phyloP scores from a whole-genome alignment of 2,888 invertebrate genomes.

The Nomada ruficornis region DNA sequence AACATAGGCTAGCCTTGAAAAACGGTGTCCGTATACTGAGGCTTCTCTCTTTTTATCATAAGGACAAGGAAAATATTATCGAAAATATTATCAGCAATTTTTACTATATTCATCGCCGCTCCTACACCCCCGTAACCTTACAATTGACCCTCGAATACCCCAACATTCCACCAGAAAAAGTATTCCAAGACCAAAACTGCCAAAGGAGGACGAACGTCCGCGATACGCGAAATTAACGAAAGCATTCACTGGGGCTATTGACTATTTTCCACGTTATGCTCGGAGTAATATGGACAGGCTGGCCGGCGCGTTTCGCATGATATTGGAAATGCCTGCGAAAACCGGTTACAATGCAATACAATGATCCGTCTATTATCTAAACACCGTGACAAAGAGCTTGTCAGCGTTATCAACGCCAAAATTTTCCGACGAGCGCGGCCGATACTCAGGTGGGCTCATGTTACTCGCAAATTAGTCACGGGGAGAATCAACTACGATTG shows the following conservation, averaged over 20 bases:
- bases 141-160: too few species aligned
- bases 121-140: too few species aligned
- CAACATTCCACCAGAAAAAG: background rate
- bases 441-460: conserved; percentile 49
- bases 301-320: conserved; percentile 35
- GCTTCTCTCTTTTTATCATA: too few species aligned
- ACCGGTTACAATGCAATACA: conserved; percentile 63
- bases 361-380: conserved; percentile 67
- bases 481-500: conserved; percentile 36
- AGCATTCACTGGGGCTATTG: background rate
- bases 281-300: conserved; percentile 18
- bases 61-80: too few species aligned
- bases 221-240: background rate
- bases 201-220: background rate
- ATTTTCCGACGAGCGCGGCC: conserved; percentile 57
- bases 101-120: too few species aligned
- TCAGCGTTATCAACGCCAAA: conserved; percentile 62
- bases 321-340: conserved; percentile 58
- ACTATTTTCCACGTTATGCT: conserved; percentile 27
- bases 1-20: too few species aligned
- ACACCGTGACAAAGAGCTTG: conserved; percentile 60
- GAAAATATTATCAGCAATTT: too few species aligned
- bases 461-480: conserved; percentile 64
- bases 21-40: too few species aligned
- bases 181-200: background rate